Conservation (phyloP, 2,888 invertebrate genomes). For the Ichneumon xanthorius region DNA sequence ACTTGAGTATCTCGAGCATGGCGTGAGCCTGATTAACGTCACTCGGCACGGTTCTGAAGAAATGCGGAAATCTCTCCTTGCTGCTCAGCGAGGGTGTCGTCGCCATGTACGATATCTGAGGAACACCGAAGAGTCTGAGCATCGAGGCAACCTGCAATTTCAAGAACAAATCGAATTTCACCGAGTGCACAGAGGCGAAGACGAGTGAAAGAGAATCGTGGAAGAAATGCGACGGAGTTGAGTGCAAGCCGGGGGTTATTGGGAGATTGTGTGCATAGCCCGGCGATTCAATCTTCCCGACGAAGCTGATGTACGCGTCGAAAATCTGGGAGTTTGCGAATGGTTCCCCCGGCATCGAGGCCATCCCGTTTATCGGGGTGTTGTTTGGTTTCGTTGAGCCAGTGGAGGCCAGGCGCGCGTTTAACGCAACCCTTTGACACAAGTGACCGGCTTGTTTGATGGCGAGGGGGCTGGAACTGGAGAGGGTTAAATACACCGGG, state of each 20-base stretch:
- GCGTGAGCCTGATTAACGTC: slow-evolving; percentile 86
- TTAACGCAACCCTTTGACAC: slow-evolving; percentile 57
- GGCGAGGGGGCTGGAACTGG: not conserved
- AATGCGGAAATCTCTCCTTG: slow-evolving; percentile 86
- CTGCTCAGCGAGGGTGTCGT: slow-evolving; percentile 86
- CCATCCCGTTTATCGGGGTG: slow-evolving; percentile 4
- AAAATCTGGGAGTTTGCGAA: not conserved
- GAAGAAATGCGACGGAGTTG: slow-evolving; percentile 5
- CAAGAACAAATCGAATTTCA: slow-evolving; percentile 20
- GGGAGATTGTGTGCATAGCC: not conserved
- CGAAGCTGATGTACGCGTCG: not conserved
- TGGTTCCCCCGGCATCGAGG: not conserved
- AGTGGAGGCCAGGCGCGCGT: slow-evolving; percentile 21
- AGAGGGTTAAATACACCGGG: not conserved
- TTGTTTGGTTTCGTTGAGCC: slow-evolving; percentile 40
- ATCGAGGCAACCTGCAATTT: slow-evolving; percentile 85
- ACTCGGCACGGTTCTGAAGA: slow-evolving; percentile 87
- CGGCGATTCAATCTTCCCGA: not conserved
- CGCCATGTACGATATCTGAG: slow-evolving; percentile 87
- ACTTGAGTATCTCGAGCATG: slow-evolving; percentile 86
- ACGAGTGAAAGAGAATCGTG: not conserved
- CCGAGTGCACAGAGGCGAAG: not conserved
- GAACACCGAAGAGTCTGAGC: slow-evolving; percentile 85
- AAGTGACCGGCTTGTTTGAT: slow-evolving; percentile 1
- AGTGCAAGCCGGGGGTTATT: not conserved